Evolutionary conservation across 2,888 invertebrate species (phyloP).

Genomic region (Allacma fusca): DNA sequence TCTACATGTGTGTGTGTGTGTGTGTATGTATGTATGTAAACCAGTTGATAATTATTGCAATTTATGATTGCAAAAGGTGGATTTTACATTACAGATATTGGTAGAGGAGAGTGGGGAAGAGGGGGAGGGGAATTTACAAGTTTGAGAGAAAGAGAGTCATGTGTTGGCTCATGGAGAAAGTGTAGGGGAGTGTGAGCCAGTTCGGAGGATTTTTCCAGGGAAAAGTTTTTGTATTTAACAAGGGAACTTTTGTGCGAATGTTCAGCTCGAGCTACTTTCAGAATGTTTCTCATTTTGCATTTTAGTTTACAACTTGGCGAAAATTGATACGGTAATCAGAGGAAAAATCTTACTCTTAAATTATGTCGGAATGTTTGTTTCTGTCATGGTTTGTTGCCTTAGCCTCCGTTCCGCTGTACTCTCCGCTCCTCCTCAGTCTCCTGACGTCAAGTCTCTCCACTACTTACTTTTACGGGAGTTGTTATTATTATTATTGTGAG

Average conservation of each 20-base stretch:
- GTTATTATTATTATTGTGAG: slow-evolving; percentile 1
- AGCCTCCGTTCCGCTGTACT: background rate
- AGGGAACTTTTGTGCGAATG: background rate
- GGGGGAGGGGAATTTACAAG: too few relatives aligned
- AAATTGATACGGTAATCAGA: slow-evolving; percentile 21
- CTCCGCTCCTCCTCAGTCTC: slow-evolving; percentile 14
- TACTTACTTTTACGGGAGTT: background rate
- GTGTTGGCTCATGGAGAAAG: background rate
- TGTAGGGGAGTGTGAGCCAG: background rate
- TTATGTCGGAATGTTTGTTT: slow-evolving; percentile 26
- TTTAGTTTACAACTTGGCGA: slow-evolving; percentile 14
- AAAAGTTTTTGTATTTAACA: slow-evolving; percentile 20
- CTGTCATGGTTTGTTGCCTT: slow-evolving; percentile 19
- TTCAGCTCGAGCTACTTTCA: background rate
- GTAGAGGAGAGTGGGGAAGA: too few relatives aligned
- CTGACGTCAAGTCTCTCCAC: slow-evolving; percentile 4
- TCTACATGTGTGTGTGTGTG: too few relatives aligned
- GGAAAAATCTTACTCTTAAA: slow-evolving; percentile 24
- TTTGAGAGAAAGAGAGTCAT: too few relatives aligned
- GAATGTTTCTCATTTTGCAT: slow-evolving; percentile 21
- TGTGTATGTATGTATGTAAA: too few relatives aligned
- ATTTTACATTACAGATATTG: too few relatives aligned
- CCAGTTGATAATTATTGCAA: too few relatives aligned
- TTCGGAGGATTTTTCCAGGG: background rate
- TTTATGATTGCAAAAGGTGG: too few relatives aligned